phyloP scores from a whole-genome alignment of 2,888 invertebrate species.

The Bembecia ichneumoniformis region DNA sequence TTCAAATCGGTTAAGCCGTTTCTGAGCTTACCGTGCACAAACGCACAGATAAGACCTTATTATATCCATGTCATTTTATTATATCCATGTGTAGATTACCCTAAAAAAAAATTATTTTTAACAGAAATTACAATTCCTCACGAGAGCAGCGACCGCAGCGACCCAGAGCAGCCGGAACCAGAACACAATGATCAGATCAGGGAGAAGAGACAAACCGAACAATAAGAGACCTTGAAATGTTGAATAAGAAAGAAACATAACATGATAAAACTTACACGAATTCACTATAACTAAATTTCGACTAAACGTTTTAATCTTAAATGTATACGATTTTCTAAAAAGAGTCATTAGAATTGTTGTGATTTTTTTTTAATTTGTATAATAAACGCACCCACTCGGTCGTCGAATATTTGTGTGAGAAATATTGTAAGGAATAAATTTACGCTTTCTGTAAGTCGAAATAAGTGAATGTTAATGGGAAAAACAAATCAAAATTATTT shows the following conservation, averaged over 20 bases:
- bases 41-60: no score
- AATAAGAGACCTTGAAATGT: neutral
- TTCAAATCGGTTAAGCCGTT: no score
- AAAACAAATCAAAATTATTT: slow-evolving; percentile 44
- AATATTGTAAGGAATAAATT: neutral
- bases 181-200: slow-evolving; percentile 26
- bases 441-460: neutral
- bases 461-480: neutral
- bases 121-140: slow-evolving; percentile 26
- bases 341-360: neutral
- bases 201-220: slow-evolving; percentile 31
- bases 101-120: neutral
- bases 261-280: no score
- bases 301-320: neutral
- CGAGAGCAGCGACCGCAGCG: slow-evolving; percentile 31
- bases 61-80: no score
- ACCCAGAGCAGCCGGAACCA: slow-evolving; percentile 38
- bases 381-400: neutral
- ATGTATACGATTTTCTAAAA: slow-evolving; percentile 1
- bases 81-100: no score
- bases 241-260: no score
- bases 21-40: no score
- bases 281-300: neutral
- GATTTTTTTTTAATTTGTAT: neutral
- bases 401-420: neutral